These are phyloP conservation scores for Scomber japonicus DNA, from an alignment of 2,113 vertebrate genomes.

Conservation along the genomic window DNA sequence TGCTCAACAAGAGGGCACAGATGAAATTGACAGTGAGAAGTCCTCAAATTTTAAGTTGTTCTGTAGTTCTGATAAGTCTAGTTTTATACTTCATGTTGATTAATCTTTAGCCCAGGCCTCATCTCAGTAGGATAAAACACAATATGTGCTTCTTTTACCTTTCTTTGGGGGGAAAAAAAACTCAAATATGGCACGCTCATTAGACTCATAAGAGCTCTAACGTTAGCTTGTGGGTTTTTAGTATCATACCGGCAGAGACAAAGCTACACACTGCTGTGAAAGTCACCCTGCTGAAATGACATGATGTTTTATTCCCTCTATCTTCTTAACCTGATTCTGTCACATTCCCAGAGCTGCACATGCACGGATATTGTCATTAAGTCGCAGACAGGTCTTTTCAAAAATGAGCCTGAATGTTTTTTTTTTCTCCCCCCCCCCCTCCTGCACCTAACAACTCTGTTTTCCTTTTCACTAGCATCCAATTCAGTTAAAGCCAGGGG, in stretches of 20 bases:
- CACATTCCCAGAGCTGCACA: constrained; percentile 52
- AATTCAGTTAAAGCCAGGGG: constrained; percentile 29
- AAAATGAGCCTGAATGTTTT: constrained; percentile 45
- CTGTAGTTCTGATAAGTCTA: constrained; percentile 49
- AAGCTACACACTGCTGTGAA: constrained; percentile 50
- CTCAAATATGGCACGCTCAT: constrained; percentile 33
- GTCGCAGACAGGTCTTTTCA: constrained; percentile 46
- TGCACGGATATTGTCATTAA: constrained; percentile 57
- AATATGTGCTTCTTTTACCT: constrained; percentile 1
- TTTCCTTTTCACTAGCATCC: constrained; percentile 44
- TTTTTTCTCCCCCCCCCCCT: neutral
- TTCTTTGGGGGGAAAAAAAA: neutral
- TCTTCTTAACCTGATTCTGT: constrained; percentile 80
- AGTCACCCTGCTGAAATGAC: constrained; percentile 65
- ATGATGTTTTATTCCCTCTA: constrained; percentile 66
- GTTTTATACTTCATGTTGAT: constrained; percentile 44
- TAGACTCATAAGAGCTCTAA: constrained; percentile 35
- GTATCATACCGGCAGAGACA: constrained; percentile 44
- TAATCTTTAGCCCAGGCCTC: constrained; percentile 32
- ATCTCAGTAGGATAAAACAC: constrained; percentile 14
- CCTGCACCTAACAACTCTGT: constrained; percentile 24
- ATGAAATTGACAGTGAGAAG: constrained; percentile 72
- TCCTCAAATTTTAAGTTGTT: constrained; percentile 34
- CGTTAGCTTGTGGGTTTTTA: constrained; percentile 59
- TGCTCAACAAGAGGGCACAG: constrained; percentile 60